Evolutionary conservation across 2,113 vertebrate species (phyloP), one percentile per base, ranked within the genome.

Genomic region (Willisornis vidua): DNA sequence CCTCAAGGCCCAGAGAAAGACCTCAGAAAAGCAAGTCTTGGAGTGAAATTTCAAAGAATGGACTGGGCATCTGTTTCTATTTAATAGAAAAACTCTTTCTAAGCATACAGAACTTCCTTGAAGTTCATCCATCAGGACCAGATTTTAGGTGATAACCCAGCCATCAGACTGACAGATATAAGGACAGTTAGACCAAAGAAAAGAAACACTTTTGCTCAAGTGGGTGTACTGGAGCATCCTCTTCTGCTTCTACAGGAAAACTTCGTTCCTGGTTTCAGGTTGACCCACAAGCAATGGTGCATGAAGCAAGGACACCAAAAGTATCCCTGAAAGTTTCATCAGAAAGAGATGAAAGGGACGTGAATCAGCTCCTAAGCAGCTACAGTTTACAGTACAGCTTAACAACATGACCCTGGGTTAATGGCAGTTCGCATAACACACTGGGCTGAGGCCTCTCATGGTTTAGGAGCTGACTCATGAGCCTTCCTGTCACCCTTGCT

Each of bases 341-440:
- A 70, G 57, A 73, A 84, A 9, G 57, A 82, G 72, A 86, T 88
- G 59, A 83, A 80, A 95, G 86, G 79, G 92, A 86, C 51, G 20
- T 95, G 92, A 97, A 95, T 95, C 88, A 92, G 72, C 85, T 80
- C 85, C 59, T 63, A 92, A 19, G 26, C 79, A 94, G 94, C 65
- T 92, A 55, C 76, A 86, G 95, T 90, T 97, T 96, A 93, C 83
- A 90, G 49, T 12, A 33, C 13, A 45, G 85, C 63, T 88, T 80
- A 94, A 49, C 14, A 63, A 59, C 0, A 0, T 92, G 92, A 96
- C 90, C 85, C 29, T 2, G 5, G 73, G 83, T 92, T 92, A 86
- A 10, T 49, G 59, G 51, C 75, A 59, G 59, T 65, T 97, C 88
- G 74, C 68, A 77, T 39, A 80, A 73, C 48, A 68, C 13, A 9